phyloP scores from a whole-genome alignment of 2,113 vertebrate species.

The Oxyura jamaicensis region DNA sequence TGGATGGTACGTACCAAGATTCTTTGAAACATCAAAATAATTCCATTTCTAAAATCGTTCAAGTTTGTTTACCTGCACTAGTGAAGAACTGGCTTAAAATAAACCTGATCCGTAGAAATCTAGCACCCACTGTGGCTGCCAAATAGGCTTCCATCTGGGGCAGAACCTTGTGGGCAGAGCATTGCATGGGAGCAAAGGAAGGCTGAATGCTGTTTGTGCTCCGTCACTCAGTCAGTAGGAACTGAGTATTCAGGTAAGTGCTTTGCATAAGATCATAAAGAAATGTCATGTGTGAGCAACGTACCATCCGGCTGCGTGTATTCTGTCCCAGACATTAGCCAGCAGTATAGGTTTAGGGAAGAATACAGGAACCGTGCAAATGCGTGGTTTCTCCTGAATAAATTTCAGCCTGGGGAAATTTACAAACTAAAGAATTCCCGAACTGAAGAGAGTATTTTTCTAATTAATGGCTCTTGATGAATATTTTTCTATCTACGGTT shows the following conservation, averaged over 20 bases:
- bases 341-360: background rate
- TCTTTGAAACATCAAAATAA: background rate
- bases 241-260: background rate
- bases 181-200: background rate
- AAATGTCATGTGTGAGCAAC: background rate
- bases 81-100: background rate
- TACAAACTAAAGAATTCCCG: background rate
- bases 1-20: accelerated
- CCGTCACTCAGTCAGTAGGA: background rate
- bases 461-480: background rate
- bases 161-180: background rate
- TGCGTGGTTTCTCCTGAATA: background rate
- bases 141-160: background rate
- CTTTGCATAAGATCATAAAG: background rate
- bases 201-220: background rate
- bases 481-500: background rate
- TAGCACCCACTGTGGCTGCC: background rate
- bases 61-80: background rate
- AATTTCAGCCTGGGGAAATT: background rate
- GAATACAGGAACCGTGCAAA: background rate
- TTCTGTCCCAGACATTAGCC: background rate
- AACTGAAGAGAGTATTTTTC: background rate
- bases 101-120: background rate
- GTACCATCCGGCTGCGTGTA: background rate
- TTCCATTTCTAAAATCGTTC: background rate